Evolutionary conservation across 2,797 vertebrate genomes (phyloP), one percentile per base, ranked within the genome.

Genomic region (Cynodonichthys magdalenae): DNA sequence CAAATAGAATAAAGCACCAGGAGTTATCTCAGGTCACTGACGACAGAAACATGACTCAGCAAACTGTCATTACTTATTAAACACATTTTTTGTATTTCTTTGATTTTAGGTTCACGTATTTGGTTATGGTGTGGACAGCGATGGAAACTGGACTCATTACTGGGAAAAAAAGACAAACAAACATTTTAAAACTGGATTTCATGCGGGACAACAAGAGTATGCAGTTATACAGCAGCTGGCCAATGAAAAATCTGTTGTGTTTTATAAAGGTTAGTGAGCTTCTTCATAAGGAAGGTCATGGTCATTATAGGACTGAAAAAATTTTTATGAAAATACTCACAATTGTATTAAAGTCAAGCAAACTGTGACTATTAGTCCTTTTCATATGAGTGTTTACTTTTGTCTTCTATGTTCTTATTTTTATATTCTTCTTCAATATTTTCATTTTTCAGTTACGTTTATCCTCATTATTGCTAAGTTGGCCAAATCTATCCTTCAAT

Each of bases 131-230:
- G 52, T 31, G 19, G 52, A 53, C 18, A 3, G 6, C 14, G 14
- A 39, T 4, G 52, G 52, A 39, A 19, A 20, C 18, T 53, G 52
- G 52, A 53, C n/a, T n/a, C 51, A 53, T 53, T 53, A 53, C 51
- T 53, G 31, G 5, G 31, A 53, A 53, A 39, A 2, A 19, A 18
- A 39, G 6, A 19, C 18, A 39, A 15, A 14, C 3, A 36, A 39
- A 53, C 19, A 53, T 5, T 0, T 36, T 10, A 19, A 5, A 15
- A 53, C 51, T 6, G 51, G 51, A 36, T 0, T 12, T 2, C 51
- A 53, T 53, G 17, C 51, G 0, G 51, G 31, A 20, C 10, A 34
- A 53, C n/a, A 53, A 18, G 31, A 53, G 31, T 20, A 53, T 7
- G 3, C n/a, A 19, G 2, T 53, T 18, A 10, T 53, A 7, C 4